Conservation (phyloP, 2,113 vertebrate species). For the Ophthalmolycus amberensis region DNA sequence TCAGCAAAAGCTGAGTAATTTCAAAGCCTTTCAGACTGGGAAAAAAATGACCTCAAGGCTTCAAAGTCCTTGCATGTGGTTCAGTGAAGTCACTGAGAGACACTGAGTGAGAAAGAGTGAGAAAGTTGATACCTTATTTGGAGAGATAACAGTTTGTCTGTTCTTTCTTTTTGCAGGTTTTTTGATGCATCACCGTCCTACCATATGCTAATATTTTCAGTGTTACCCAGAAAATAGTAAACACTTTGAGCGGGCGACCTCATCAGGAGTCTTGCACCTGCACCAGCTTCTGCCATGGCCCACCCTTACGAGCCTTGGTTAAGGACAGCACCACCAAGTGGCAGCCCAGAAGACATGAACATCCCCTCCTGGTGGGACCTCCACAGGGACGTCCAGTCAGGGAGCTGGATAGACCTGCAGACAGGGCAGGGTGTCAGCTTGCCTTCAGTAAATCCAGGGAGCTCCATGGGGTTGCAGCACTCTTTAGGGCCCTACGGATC, state of each 20-base stretch:
- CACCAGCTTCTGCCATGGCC: constrained; percentile 83
- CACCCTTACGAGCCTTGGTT: constrained; percentile 95
- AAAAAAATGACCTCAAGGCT: constrained; percentile 33
- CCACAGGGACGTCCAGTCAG: constrained; percentile 85
- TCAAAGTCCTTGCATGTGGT: constrained; percentile 15
- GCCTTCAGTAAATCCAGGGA: constrained; percentile 83
- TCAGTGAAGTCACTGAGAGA: constrained; percentile 6
- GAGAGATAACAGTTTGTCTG: constrained; percentile 33
- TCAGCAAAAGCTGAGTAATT: constrained; percentile 34
- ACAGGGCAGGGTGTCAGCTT: constrained; percentile 80
- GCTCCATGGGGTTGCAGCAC: constrained; percentile 85
- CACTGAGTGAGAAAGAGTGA: background rate
- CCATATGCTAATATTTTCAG: constrained; percentile 63
- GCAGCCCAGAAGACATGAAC: constrained; percentile 87
- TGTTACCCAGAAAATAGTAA: constrained; percentile 21
- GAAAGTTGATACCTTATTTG: constrained; percentile 4
- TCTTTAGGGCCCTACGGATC: constrained; percentile 87
- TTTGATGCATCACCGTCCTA: constrained; percentile 10
- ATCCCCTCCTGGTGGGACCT: constrained; percentile 94
- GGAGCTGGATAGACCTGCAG: constrained; percentile 93
- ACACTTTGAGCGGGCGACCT: constrained; percentile 41
- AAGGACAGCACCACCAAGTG: constrained; percentile 87
- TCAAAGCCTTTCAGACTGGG: constrained; percentile 10
- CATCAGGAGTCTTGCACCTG: constrained; percentile 40
- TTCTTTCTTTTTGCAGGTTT: constrained; percentile 65